phyloP scores from a whole-genome alignment of 2,113 vertebrate genomes.

The Elachura formosa region DNA sequence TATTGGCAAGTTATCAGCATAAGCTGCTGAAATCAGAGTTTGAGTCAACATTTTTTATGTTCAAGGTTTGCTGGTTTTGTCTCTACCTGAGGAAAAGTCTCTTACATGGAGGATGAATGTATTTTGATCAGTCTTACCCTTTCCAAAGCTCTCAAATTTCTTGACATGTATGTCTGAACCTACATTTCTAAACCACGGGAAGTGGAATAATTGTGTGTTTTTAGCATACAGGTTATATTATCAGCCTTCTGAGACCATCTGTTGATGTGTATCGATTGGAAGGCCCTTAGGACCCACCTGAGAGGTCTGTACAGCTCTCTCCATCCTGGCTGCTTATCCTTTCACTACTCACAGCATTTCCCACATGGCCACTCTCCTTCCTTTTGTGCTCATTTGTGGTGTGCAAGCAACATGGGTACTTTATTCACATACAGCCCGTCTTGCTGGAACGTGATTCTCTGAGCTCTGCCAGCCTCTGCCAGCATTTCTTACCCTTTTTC shows the following conservation, averaged over 20 bases:
- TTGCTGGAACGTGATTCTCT: neutral
- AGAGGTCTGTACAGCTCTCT: neutral
- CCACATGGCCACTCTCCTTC: neutral
- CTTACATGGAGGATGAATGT: fast-evolving
- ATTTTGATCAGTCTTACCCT: neutral
- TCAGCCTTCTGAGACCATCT: neutral
- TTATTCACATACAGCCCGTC: neutral
- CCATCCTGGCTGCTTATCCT: neutral
- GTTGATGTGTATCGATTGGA: neutral
- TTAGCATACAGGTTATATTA: neutral
- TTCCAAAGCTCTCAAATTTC: neutral
- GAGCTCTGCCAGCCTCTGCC: neutral
- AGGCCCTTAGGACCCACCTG: neutral
- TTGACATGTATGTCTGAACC: neutral
- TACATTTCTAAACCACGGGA: neutral
- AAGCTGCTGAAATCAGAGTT: constrained; percentile 2
- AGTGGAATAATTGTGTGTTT: neutral
- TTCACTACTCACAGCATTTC: neutral
- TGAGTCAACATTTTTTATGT: neutral
- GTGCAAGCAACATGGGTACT: neutral
- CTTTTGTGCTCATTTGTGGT: neutral
- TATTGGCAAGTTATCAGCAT: neutral
- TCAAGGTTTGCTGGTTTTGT: neutral
- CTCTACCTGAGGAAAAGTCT: neutral
- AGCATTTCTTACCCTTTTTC: neutral